These are phyloP conservation scores for Drosophila malerkotliana DNA, from an alignment of 1,140 invertebrate genomes.

Conservation along the genomic window DNA sequence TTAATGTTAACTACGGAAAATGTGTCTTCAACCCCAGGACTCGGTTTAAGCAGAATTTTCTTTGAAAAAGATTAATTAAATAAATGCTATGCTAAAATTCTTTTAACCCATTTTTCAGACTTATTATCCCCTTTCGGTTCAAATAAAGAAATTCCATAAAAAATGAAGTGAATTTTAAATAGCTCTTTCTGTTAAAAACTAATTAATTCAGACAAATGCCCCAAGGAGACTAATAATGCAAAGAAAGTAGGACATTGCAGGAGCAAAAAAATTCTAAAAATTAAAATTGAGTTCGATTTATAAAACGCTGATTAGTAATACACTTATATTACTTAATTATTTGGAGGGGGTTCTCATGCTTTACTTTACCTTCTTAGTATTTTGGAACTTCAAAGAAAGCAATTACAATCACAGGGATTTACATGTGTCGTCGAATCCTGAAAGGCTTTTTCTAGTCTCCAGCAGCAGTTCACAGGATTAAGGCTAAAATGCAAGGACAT, in stretches of 20 bases:
- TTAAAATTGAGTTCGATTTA: no score
- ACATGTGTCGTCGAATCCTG: constrained; percentile 70
- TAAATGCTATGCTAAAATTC: constrained; percentile 74
- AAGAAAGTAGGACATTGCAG: background rate
- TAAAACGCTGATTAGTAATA: no score
- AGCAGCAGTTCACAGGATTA: constrained; percentile 76
- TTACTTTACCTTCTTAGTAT: no score
- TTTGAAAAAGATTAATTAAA: constrained; percentile 36
- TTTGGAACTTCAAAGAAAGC: constrained; percentile 8
- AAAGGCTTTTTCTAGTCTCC: constrained; percentile 65
- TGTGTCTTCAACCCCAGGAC: constrained; percentile 18
- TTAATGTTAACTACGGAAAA: constrained; percentile 62
- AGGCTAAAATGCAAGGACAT: constrained; percentile 71
- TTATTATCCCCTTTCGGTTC: constrained; percentile 31
- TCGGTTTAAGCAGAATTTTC: constrained; percentile 17
- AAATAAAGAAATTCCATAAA: constrained; percentile 71
- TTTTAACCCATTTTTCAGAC: background rate
- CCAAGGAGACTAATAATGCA: background rate
- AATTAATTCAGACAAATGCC: constrained; percentile 42
- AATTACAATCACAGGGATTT: constrained; percentile 60
- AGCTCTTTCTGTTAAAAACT: constrained; percentile 43
- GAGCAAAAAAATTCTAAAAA: background rate
- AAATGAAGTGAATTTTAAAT: constrained; percentile 7
- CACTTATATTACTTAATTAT: background rate
- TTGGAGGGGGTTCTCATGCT: background rate